phyloP scores from a whole-genome alignment of 2,113 vertebrate species.

The Oncorhynchus kisutch region DNA sequence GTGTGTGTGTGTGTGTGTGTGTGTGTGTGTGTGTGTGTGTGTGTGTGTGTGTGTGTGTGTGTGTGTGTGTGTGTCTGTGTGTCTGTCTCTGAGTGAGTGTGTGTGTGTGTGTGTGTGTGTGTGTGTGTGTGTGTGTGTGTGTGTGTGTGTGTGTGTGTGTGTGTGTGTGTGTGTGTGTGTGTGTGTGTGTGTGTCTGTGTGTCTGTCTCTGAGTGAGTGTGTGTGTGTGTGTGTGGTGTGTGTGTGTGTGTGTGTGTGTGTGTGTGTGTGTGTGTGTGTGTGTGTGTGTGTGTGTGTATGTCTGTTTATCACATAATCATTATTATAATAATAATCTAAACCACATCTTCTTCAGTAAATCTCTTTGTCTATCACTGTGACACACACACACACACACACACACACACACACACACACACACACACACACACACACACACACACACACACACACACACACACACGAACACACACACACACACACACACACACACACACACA shows the following conservation, averaged over 20 bases:
- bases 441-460: slow-evolving; percentile 7
- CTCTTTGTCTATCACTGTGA: slow-evolving; percentile 5
- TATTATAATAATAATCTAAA: slow-evolving; percentile 21
- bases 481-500: slow-evolving; percentile 7
- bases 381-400: slow-evolving; percentile 13
- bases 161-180: neutral
- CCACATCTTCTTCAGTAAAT: slow-evolving; percentile 41
- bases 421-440: slow-evolving; percentile 1
- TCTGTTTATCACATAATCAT: slow-evolving; percentile 4
- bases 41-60: neutral
- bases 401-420: slow-evolving; percentile 8
- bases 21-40: neutral
- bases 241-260: too few relatives aligned
- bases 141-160: neutral
- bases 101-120: neutral
- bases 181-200: neutral
- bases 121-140: too few relatives aligned
- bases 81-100: too few relatives aligned
- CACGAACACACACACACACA: slow-evolving; percentile 8
- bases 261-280: too few relatives aligned
- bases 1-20: too few relatives aligned
- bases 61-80: too few relatives aligned
- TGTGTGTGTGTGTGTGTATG: neutral
- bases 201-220: neutral
- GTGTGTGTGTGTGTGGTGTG: neutral